A percentile compares a stretch with the other conserved stretches of the same genome.
Evolutionary conservation across 2,888 invertebrate species (phyloP).

Genomic region (Caenorhabditis sinica): DNA sequence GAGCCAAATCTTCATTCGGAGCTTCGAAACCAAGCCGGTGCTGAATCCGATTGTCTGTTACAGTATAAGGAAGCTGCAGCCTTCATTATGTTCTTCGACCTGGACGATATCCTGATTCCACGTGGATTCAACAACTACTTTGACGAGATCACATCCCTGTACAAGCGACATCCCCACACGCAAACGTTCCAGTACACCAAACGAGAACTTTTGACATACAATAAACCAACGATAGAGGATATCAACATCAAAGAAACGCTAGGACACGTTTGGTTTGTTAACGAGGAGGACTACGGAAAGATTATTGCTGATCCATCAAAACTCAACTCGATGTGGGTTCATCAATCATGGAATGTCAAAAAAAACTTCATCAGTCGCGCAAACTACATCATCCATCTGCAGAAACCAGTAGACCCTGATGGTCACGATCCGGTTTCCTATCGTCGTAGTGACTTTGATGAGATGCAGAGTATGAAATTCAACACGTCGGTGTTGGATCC

Average conservation of each 20-base stretch:
- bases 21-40: conserved; percentile 6
- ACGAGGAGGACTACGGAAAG: conserved; percentile 34
- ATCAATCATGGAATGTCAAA: conserved; percentile 25
- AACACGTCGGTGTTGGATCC: neutral
- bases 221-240: conserved; percentile 8
- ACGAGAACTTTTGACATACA: conserved; percentile 1
- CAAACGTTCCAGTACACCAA: conserved; percentile 23
- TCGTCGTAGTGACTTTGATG: conserved; percentile 15
- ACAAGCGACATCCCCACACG: neutral
- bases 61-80: conserved; percentile 37
- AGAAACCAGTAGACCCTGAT: conserved; percentile 17
- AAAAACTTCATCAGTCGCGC: neutral
- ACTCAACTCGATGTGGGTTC: conserved; percentile 25
- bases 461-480: conserved; percentile 7
- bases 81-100: conserved; percentile 40
- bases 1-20: conserved; percentile 1
- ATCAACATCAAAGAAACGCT: conserved; percentile 13
- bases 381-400: conserved; percentile 14
- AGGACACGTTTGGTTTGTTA: conserved; percentile 23
- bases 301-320: neutral
- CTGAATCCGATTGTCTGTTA: conserved; percentile 32
- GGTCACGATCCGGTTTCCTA: conserved; percentile 6
- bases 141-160: conserved; percentile 13
- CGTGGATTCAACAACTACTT: conserved; percentile 16
- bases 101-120: conserved; percentile 40